Base-by-base conservation (phyloP, 2,797 vertebrate species). In the Sebastes taczanowskii region DNA sequence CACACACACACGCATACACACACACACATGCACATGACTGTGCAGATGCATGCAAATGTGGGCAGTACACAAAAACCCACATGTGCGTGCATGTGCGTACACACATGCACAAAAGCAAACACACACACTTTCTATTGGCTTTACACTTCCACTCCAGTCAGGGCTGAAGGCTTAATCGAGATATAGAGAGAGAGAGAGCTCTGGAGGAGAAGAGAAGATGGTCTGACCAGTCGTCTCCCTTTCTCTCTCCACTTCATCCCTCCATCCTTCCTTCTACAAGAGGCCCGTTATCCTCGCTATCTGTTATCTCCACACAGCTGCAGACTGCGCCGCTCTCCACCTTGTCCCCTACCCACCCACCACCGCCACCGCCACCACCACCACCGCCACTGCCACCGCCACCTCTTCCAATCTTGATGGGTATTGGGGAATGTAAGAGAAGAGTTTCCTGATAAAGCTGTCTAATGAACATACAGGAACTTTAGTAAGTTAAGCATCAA, bases 401-500 rank as follows among this genome's bases (percentile, higher is more conserved):
- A 29, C 77, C 70, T 86, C 89, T 74, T 93, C 93, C 88, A 90
- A 93, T 96, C 95, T 95, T 94, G 96, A 97, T 96, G 94, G 92
- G 86, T 96, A 97, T 97, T 96, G 96, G 95, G 91, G 94, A 93
- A 94, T 93, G 94, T 96, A 97, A 96, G 95, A 92, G 94, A 94
- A 95, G 94, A 96, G 95, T 95, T 94, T 85, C 90, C 95, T 95
- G 96, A 97, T 97, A 97, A 97, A 97, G 96, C 96, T 96, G 95
- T 97, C 96, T 97, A 97, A 97, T 97, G 96, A 97, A 97, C 96
- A 97, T 95, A 96, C 95, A 95, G 95, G 96, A 97, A 97, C 94
- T 97, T 97, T 92, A 91, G 93, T 93, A 96, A 96, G 95, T 96
- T 96, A 96, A 97, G 94, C 93, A 96, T 96, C 95, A 95, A 95